Conservation (phyloP, 2,888 invertebrate genomes). For the Cosmopolites sordidus region DNA sequence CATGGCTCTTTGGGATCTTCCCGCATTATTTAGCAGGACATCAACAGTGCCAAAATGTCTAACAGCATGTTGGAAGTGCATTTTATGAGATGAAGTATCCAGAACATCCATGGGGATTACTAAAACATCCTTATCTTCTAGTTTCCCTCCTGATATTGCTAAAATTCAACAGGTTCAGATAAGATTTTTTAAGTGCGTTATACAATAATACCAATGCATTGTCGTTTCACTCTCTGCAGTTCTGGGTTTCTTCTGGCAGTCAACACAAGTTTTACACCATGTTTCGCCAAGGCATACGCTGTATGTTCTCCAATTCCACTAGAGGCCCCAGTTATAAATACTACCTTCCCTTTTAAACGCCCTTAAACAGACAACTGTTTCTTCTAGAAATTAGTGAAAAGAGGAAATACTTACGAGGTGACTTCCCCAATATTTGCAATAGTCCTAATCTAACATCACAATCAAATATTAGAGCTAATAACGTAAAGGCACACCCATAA, state of each 20-base stretch:
- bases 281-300: slow-evolving; percentile 63
- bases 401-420: slow-evolving; percentile 50
- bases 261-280: slow-evolving; percentile 63
- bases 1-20: slow-evolving; percentile 65
- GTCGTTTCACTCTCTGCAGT: slow-evolving; percentile 61
- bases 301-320: slow-evolving; percentile 77
- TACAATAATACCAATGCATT: slow-evolving; percentile 53
- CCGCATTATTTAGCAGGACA: slow-evolving; percentile 77
- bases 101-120: slow-evolving; percentile 66
- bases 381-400: neutral
- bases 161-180: slow-evolving; percentile 28
- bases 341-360: slow-evolving; percentile 58
- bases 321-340: slow-evolving; percentile 82
- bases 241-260: slow-evolving; percentile 62
- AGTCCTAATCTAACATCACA: slow-evolving; percentile 58
- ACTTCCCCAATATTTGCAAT: slow-evolving; percentile 59
- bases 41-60: slow-evolving; percentile 69
- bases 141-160: slow-evolving; percentile 46
- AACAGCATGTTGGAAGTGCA: slow-evolving; percentile 58
- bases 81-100: slow-evolving; percentile 56
- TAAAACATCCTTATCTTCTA: slow-evolving; percentile 60
- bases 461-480: slow-evolving; percentile 55
- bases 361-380: slow-evolving; percentile 30
- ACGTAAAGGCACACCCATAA: slow-evolving; percentile 52
- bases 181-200: neutral